Base-by-base conservation (phyloP, 2,888 invertebrate genomes). In the Limnephilus rhombicus region DNA sequence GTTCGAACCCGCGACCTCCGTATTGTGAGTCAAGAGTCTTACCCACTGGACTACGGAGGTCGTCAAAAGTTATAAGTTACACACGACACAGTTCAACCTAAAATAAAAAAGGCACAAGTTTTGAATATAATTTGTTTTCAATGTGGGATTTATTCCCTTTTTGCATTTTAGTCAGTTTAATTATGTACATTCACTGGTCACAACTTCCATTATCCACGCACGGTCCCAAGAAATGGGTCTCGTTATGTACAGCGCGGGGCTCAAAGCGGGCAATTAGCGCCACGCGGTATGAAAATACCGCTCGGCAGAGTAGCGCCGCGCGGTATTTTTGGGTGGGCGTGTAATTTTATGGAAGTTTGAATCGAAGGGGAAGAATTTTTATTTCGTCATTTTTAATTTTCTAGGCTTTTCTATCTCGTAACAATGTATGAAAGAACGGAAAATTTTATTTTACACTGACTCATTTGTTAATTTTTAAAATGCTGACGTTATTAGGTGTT, bases 191-290 rank as follows among this genome's bases (percentile, higher is more conserved):
- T 68, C 68, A 24, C 68, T 68, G 45, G 85, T 45, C 41, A 45
- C 29, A 41, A 85, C 29, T 49, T 29, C 45, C 45, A 85, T 85
- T 85, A 85, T 85, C 34, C 85, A 49, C 85, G 85, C 85, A 85
- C 85, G 85, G 41, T 29, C 85, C 45, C 41, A 4, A 85, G 85
- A 85, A 85, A 85, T 85, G 85, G 85, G 83, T 37, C 37, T 34
- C 83, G 24, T 83, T 31, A 83, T 83, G 83, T 37, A 37, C 83
- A 31, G 18, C 34, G 37, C 83, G 83, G 37, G 37, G 83, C 31
- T 34, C 82, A 31, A 34, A 34, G 83, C 83, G 34, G 83, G 34
- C 83, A 83, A 83, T 83, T 83, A 83, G 83, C 37, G 13, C 34
- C 34, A 34, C 34, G 83, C 83, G 83, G 37, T 34, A 83, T 83